Evolutionary conservation across 2,797 vertebrate species (phyloP), one percentile per base, ranked within the genome.

Genomic region (Austrolebias charrua): DNA sequence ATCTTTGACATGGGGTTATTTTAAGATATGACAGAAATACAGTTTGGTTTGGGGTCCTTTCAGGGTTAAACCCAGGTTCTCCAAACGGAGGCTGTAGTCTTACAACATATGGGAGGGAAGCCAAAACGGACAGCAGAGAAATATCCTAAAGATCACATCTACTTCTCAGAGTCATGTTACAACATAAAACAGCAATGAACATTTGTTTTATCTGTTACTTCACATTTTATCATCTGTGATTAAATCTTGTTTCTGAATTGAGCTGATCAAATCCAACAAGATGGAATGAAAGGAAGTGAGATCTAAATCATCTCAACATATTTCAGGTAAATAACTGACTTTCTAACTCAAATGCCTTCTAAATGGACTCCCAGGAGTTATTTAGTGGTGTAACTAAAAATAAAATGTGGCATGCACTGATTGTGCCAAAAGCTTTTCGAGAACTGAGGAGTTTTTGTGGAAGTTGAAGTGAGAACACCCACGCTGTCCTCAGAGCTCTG

Each of bases 401-500:
- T 8, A 33, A 9, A 46, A 9, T 35, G n/a, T 47, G 13, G 28
- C 56, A 29, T 29, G 48, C 28, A 12, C 5, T 24, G 19, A 13
- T 2, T 49, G 0, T 24, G 47, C 4, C 18, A 46, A 12, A 6
- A 1, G 6, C 15, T 49, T 0, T 2, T 51, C 14, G 16, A 5
- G 5, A 44, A 44, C 0, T 42, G 12, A 38, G 38, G 15, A 53
- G 12, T 15, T 40, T 43, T 50, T 63, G 24, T 50, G 18, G n/a
- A 44, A 45, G 61, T 67, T 42, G 71, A 58, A 38, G 61, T 40
- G 52, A 69, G 20, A 16, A 28, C 28, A 12, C 29, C 38, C 11
- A 40, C 11, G 56, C 33, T 47, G 13, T 63, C 12, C 8, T 15
- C 0, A 57, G 10, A 0, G 45, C 53, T 80, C 70, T 74, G 66